Evolutionary conservation across 30 jellyfish, hydroid and myxozoan species (phyloP), one percentile per base, ranked within the genome.

Genomic region (Aurelia coerulea): DNA sequence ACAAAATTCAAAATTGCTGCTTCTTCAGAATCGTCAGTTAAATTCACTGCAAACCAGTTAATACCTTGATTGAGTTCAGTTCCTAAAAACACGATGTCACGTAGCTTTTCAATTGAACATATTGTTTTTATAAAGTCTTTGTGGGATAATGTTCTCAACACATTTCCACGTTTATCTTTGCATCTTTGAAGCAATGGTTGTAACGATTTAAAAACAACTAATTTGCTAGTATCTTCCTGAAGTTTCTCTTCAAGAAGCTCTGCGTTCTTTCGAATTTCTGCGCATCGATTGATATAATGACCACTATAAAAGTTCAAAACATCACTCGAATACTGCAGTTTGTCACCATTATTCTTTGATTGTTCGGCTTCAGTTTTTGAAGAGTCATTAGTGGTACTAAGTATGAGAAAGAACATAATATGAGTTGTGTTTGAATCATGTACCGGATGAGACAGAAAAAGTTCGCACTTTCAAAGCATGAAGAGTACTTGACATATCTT

Each of bases 41-140:
- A 18, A 74, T 74, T 74, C 2, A 89, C n/a, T 11, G 90, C 97
- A 81, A 89, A 89, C 92, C 93, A 89, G 73, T 56, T 84, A 8
- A 59, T 67, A 8, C 46, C 52, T 0, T 46, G 35, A 14, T 10
- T 16, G 16, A n/a, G 10, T 60, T 81, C 91, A 14, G 70, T 71
- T 13, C 84, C 86, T 37, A 84, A 49, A 62, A 69, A 59, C 33
- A 84, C 87, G 41, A 62, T 54, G 15, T 31, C 56, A 62, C 46
- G 37, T 31, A 50, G 23, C 33, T 46, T 15, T 41, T 59, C 64
- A 23, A 4, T 70, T 10, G 37, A n/a, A 32, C 31, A 37, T 12
- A 52, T 18, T 35, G 73, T 42, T n/a, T 32, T 29, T 14, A 74
- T 17, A n/a, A 11, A 62, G 5, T 63, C 74, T 4, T 73, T 5